Percentiles rank a stretch among this genome's conserved stretches.
These are phyloP conservation scores for Aegotheles bennettii DNA, from an alignment of 2,113 vertebrate species.

Conservation along the genomic window DNA sequence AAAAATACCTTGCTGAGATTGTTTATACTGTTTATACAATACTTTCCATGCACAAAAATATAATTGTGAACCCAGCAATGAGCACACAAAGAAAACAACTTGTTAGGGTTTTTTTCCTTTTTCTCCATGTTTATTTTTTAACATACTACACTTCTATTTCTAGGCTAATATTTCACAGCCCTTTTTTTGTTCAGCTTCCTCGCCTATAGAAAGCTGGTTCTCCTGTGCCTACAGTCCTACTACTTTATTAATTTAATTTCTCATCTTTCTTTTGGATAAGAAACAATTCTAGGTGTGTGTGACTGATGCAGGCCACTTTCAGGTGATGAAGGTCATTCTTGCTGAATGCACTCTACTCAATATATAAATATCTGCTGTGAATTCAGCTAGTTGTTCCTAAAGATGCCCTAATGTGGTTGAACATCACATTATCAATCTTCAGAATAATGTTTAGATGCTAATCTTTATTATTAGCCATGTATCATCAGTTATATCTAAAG, in stretches of 20 bases:
- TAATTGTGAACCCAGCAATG: not conserved
- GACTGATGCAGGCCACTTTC: not conserved
- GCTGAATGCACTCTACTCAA: not conserved
- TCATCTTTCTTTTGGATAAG: not conserved
- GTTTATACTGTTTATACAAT: not conserved
- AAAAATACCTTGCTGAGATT: not conserved
- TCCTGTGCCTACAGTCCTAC: not conserved
- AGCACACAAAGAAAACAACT: not conserved
- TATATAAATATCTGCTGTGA: not conserved
- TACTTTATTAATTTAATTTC: not conserved
- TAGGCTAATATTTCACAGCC: not conserved
- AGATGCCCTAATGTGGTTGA: not conserved
- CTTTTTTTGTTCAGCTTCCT: not conserved
- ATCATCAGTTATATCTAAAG: not conserved
- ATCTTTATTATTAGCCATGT: not conserved
- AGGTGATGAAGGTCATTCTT: not conserved
- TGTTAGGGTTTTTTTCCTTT: not conserved
- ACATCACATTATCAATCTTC: not conserved
- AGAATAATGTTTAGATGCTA: not conserved
- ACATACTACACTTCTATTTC: not conserved
- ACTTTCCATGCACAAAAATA: not conserved
- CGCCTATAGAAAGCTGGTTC: not conserved
- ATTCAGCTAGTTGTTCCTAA: not conserved
- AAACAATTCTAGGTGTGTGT: not conserved
- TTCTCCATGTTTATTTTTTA: conserved; percentile 17